Evolutionary conservation across 2,888 invertebrate genomes (phyloP).

Genomic region (Ennomos erosarius): DNA sequence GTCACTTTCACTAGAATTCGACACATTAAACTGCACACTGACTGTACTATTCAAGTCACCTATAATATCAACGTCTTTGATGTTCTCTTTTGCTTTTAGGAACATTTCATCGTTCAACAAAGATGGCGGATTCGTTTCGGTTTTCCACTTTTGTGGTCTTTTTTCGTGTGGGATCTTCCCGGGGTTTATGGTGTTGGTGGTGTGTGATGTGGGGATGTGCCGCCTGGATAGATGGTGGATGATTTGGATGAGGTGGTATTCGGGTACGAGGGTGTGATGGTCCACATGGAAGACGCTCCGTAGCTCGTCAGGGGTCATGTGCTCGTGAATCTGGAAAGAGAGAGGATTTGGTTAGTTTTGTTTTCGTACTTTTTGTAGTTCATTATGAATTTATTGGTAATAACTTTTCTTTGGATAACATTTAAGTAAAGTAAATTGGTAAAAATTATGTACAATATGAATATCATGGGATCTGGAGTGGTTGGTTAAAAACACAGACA

Average conservation of each 20-base stretch:
- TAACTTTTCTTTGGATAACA: too few species aligned
- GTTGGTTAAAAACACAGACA: too few species aligned
- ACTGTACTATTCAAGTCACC: constrained; percentile 77
- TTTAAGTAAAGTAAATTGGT: too few species aligned
- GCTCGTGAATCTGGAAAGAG: constrained; percentile 91
- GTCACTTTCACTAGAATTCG: constrained; percentile 76
- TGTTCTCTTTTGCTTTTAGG: constrained; percentile 63
- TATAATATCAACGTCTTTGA: constrained; percentile 75
- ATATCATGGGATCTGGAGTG: too few species aligned
- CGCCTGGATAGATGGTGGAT: constrained; percentile 85
- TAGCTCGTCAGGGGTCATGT: constrained; percentile 94
- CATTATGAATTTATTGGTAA: neutral
- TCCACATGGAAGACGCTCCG: constrained; percentile 94
- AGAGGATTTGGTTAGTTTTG: constrained; percentile 8
- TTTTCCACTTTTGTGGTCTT: constrained; percentile 60
- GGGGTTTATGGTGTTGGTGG: constrained; percentile 54
- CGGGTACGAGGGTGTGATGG: constrained; percentile 90
- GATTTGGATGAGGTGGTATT: constrained; percentile 93
- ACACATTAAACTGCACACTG: constrained; percentile 70
- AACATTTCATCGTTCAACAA: constrained; percentile 79
- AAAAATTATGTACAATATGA: too few species aligned
- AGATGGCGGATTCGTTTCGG: constrained; percentile 66
- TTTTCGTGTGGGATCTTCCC: constrained; percentile 75
- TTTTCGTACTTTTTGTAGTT: neutral
- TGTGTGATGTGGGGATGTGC: constrained; percentile 68